Conservation (phyloP, 2,113 vertebrate genomes). For the Phalacrocorax pelagicus region DNA sequence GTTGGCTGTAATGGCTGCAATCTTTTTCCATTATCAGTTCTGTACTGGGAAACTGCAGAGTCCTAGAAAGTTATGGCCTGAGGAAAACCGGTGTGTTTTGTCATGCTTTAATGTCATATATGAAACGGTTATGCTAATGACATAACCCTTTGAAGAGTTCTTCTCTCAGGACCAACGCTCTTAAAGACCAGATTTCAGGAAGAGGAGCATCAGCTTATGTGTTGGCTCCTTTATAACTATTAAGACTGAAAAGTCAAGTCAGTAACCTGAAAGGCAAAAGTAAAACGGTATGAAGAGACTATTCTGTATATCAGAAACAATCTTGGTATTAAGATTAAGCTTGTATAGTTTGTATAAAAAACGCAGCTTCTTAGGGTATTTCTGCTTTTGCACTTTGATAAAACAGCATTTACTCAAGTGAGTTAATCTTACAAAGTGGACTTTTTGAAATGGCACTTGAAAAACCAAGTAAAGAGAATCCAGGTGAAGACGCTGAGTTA, state of each 20-base stretch:
- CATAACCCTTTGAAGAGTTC: not conserved
- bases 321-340: not conserved
- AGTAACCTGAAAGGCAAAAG: not conserved
- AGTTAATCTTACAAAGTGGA: not conserved
- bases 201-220: not conserved
- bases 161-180: not conserved
- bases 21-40: not conserved
- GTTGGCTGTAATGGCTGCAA: not conserved
- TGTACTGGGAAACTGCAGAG: not conserved
- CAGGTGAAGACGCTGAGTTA: not conserved
- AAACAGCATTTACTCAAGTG: fast-evolving
- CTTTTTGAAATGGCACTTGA: not conserved
- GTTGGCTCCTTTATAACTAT: not conserved
- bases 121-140: not conserved
- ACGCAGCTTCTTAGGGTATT: not conserved
- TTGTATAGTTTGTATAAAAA: not conserved
- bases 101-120: not conserved
- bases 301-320: not conserved
- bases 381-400: not conserved
- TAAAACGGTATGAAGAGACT: not conserved
- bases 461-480: not conserved
- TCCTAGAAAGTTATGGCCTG: not conserved
- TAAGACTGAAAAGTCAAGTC: not conserved
- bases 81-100: not conserved
- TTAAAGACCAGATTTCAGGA: not conserved